A percentile compares a stretch with the other conserved stretches of the same genome.
These are phyloP conservation scores for Calliphora vomitoria DNA, from an alignment of 2,888 invertebrate genomes.

Conservation along the genomic window DNA sequence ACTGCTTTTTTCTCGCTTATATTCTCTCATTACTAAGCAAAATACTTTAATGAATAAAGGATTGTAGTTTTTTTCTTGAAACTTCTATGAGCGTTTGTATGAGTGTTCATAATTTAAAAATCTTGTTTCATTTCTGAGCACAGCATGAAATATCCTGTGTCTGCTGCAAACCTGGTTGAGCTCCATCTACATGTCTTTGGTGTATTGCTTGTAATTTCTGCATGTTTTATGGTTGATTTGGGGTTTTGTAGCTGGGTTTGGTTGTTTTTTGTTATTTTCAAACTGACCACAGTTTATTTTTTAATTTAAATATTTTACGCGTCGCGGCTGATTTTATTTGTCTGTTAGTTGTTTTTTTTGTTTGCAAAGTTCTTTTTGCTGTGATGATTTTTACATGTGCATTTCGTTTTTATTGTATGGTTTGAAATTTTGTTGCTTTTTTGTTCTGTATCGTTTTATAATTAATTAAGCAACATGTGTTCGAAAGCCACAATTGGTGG, in stretches of 20 bases:
- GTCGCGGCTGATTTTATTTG: neutral
- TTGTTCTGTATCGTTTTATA: slow-evolving; percentile 71
- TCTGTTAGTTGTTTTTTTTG: slow-evolving; percentile 8
- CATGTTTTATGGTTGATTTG: slow-evolving; percentile 48
- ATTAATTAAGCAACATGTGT: slow-evolving; percentile 78
- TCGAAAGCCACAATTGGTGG: slow-evolving; percentile 71
- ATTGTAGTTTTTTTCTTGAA: neutral
- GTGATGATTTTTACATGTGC: slow-evolving; percentile 6
- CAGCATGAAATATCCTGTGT: slow-evolving; percentile 65
- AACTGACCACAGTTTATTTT: slow-evolving; percentile 45
- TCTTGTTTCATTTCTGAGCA: slow-evolving; percentile 40
- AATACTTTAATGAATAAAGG: neutral
- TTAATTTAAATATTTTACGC: slow-evolving; percentile 35
- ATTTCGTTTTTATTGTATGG: slow-evolving; percentile 30
- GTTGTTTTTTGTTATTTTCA: neutral
- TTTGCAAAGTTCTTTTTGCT: slow-evolving; percentile 1
- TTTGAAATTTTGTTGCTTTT: slow-evolving; percentile 9
- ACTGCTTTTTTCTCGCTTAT: neutral
- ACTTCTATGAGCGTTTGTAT: too few species aligned
- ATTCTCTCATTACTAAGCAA: neutral
- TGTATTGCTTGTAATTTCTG: neutral
- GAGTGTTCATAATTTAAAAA: slow-evolving; percentile 19
- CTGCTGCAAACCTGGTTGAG: slow-evolving; percentile 5
- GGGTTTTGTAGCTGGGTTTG: neutral
- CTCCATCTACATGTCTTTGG: neutral